A percentile compares a stretch with the other conserved stretches of the same genome.
Evolutionary conservation across 2,888 invertebrate species (phyloP).

Genomic region (Leucophora obtusa): DNA sequence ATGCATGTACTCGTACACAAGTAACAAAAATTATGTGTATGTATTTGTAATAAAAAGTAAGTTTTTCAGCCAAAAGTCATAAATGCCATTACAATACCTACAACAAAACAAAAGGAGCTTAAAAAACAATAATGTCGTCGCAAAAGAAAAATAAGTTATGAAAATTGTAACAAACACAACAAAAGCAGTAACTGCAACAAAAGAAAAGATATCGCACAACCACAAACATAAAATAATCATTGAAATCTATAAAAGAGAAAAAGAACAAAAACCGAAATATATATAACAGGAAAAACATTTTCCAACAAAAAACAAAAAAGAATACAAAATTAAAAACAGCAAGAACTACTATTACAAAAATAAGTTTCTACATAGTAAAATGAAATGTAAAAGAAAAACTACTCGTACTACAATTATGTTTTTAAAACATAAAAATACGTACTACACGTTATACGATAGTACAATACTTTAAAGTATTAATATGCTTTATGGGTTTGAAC

Average conservation of each 20-base stretch:
- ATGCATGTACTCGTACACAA: no score
- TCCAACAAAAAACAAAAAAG: not conserved
- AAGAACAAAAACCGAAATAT: not conserved
- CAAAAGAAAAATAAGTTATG: not conserved
- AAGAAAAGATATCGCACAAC: not conserved
- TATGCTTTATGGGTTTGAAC: not conserved
- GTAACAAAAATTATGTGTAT: not conserved
- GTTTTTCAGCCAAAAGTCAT: not conserved
- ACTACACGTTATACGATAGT: not conserved
- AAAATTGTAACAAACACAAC: not conserved
- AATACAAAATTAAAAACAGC: not conserved
- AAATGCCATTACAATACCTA: constrained; percentile 25
- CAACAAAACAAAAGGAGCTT: constrained; percentile 3
- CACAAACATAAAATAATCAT: constrained; percentile 8
- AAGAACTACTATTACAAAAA: not conserved
- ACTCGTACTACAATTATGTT: no score
- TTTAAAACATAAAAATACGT: constrained; percentile 22
- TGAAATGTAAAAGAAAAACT: constrained; percentile 17
- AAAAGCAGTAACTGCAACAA: constrained; percentile 4
- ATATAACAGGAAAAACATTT: no score
- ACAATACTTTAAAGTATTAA: not conserved
- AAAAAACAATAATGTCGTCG: not conserved
- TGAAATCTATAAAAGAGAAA: not conserved
- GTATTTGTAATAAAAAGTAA: no score
- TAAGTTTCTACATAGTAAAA: constrained; percentile 9